Conservation (phyloP, 2,113 vertebrate species). For the Vulpes lagopus region DNA sequence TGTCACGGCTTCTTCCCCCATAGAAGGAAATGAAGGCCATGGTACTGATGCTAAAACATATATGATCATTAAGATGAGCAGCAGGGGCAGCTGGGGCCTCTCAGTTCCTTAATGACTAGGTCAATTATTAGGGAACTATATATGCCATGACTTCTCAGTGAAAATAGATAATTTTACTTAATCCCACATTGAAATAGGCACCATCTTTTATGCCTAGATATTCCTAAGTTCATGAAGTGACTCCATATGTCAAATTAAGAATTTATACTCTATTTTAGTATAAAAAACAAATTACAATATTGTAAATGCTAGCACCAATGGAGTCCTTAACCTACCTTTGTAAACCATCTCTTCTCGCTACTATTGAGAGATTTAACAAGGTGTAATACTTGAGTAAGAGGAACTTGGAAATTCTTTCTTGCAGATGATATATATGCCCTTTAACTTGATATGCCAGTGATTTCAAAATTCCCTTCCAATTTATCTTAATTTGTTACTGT, state of each 20-base stretch:
- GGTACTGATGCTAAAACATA: neutral
- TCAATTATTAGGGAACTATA: slow-evolving; percentile 51
- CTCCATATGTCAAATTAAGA: neutral
- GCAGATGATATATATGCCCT: neutral
- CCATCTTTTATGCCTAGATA: neutral
- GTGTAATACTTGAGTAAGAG: neutral
- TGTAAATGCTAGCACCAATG: neutral
- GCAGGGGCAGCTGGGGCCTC: neutral
- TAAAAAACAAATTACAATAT: neutral
- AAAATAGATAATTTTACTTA: slow-evolving; percentile 39
- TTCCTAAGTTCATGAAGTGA: neutral
- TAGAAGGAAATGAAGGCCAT: neutral
- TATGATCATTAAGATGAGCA: slow-evolving; percentile 11
- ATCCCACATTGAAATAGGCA: neutral
- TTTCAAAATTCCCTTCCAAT: slow-evolving; percentile 43
- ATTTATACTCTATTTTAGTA: neutral
- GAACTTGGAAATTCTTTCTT: neutral
- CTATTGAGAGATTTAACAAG: neutral
- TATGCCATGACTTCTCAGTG: neutral
- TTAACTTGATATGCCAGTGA: neutral
- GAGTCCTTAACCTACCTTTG: neutral
- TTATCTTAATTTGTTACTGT: slow-evolving; percentile 27
- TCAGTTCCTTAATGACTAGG: neutral
- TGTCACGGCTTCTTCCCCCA: neutral
- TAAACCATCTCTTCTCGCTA: neutral